Evolutionary conservation across 2,113 vertebrate genomes (phyloP).

Genomic region (Hemibagrus wyckioides): DNA sequence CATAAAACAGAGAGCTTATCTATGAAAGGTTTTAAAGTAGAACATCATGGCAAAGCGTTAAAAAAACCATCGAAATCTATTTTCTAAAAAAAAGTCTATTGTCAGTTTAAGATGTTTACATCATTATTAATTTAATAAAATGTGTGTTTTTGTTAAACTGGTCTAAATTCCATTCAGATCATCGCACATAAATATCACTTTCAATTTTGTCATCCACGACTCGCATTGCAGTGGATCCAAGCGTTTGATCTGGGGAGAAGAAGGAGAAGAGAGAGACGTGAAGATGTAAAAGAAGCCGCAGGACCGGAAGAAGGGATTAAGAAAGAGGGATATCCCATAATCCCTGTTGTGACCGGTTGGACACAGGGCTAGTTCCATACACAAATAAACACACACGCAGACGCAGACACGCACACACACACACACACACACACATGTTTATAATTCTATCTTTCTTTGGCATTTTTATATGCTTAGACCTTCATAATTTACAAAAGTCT

Average conservation of each 20-base stretch:
- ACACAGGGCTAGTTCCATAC: conserved; percentile 29
- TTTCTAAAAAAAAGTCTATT: neutral
- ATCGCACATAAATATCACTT: neutral
- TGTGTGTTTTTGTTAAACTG: neutral
- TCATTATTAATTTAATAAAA: neutral
- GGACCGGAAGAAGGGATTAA: conserved; percentile 24
- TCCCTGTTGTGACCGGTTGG: conserved; percentile 65
- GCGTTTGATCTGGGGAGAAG: neutral
- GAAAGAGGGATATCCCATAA: conserved; percentile 58
- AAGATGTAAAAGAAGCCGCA: conserved; percentile 25
- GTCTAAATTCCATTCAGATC: neutral
- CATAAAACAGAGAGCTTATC: neutral
- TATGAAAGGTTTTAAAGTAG: neutral
- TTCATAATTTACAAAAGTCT: neutral
- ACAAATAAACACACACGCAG: neutral
- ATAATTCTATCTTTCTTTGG: neutral
- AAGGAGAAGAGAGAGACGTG: conserved; percentile 3
- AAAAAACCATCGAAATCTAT: neutral
- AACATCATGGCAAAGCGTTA: neutral
- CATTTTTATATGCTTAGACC: neutral
- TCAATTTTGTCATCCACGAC: neutral
- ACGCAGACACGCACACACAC: neutral
- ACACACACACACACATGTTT: neutral
- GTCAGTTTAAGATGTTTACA: neutral
- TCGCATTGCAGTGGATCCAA: conserved; percentile 1